Evolutionary conservation across 2,113 vertebrate genomes (phyloP), one percentile per base, ranked within the genome.

Genomic region (Dryoscopus gambensis): DNA sequence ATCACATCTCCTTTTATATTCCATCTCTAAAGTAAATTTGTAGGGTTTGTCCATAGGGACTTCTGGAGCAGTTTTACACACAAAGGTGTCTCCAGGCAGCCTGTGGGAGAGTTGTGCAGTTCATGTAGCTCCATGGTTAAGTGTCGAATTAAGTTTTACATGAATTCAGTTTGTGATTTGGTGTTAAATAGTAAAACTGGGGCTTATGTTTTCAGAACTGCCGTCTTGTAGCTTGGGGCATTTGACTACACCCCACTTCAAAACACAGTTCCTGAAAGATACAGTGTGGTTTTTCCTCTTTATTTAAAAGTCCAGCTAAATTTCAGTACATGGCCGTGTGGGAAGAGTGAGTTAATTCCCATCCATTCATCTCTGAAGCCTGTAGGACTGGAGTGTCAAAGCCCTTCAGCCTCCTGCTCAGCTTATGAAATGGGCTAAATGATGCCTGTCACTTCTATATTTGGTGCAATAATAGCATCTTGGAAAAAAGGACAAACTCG

Each of bases 251-350:
- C 9, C 4, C 30, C 17, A 27, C 44, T 77, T 69, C 19, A 46
- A 53, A 90, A 39, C 15, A 28, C 5, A 11, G 21, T 16, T 92
- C 52, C 24, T 81, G 56, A 46, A 63, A 82, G 57, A 56, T 28
- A 12, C 1, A 5, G 24, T 47, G 23, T 50, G 70, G 0, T 37
- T 42, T 67, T 49, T 6, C 1, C 5, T 37, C 31, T 37, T 17
- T 44, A 5, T 24, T 57, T 42, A 7, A 10, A 5, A 42, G 8
- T 30, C 67, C 67, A 23, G 28, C 22, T 85, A 22, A 39, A 9
- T 44, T 76, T 39, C 19, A 50, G 49, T 46, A 11, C 8, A 1
- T 5, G 3, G 14, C 31, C 31, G 0, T 17, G 27, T 83, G 64
- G 33, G 33, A 81, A 35, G 73, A 89, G 17, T 15, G 52, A 33